Base-by-base conservation (phyloP, 2,113 vertebrate genomes). In the Entelurus aequoreus region DNA sequence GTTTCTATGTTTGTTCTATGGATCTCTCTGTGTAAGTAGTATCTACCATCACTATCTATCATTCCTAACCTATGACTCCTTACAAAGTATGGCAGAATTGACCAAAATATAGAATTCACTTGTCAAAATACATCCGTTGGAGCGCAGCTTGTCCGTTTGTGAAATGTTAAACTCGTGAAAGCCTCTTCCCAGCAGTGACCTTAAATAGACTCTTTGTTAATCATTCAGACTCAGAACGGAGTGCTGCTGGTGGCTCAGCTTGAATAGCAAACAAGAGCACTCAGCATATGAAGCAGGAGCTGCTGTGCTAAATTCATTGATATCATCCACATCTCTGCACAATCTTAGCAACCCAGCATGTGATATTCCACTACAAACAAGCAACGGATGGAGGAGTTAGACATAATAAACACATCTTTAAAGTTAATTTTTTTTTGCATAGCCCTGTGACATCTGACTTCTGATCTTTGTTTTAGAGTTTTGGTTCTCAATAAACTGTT, bases 241-340 rank as follows among this genome's bases (percentile, higher is more conserved):
- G 55, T 60, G 44, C 56, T 46, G 48, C 60, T 38, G 50, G 15
- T 40, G 62, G 50, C n/a, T 71, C 58, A 63, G 69, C 74, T 72
- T 86, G 75, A 83, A 79, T 76, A 82, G 65, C 55, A 62, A 15
- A 28, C 21, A 54, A 59, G 57, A 66, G 77, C 61, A 70, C 68
- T 70, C 63, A 52, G 71, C 64, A 50, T 42, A n/a, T 42, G 54
- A 57, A 57, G 16, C 10, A 10, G 13, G 15, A 16, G 8, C 15
- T 12, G 58, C 38, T 1, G 64, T 40, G 6, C 59, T 50, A 63
- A 72, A 72, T 76, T 65, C 42, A 76, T 57, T 60, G 53, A 72
- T 71, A 71, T 68, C 65, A 84, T 82, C 76, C 65, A 38, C 67
- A 67, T 63, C 69, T 54, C 62, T 63, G 65, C 56, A 48, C 73